phyloP scores from a whole-genome alignment of 1,140 invertebrate species.

The Cydia strobilella region DNA sequence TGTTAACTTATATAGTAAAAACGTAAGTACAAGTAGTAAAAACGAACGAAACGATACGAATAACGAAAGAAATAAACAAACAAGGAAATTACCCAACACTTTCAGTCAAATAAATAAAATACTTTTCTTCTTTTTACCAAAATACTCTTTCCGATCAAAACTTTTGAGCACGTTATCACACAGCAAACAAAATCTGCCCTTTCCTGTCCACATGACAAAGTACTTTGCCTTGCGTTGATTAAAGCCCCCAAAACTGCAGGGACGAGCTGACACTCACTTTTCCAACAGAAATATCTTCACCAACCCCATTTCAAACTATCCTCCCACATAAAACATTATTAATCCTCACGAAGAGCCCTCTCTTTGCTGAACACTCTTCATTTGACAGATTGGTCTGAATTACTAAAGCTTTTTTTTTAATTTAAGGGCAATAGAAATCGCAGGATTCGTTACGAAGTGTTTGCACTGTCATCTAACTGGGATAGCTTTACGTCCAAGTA shows the following conservation, averaged over 20 bases:
- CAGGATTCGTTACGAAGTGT: constrained; percentile 56
- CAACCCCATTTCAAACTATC: constrained; percentile 47
- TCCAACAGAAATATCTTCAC: constrained; percentile 25
- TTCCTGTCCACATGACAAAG: constrained; percentile 13
- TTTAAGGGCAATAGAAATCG: constrained; percentile 67
- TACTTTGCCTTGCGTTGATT: constrained; percentile 10
- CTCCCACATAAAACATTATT: constrained; percentile 58
- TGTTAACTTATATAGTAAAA: too few species aligned
- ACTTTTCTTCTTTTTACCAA: too few species aligned
- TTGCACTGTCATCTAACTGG: constrained; percentile 57
- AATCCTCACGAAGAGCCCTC: constrained; percentile 57
- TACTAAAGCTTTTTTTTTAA: constrained; percentile 73
- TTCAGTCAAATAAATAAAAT: too few species aligned
- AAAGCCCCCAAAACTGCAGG: constrained; percentile 1
- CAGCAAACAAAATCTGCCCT: constrained; percentile 4
- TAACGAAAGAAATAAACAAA: too few species aligned
- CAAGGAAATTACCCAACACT: too few species aligned
- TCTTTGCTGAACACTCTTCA: constrained; percentile 76
- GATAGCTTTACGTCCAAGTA: constrained; percentile 58
- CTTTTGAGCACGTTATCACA: neutral
- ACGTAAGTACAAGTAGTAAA: too few species aligned
- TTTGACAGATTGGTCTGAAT: constrained; percentile 77
- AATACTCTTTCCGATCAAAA: neutral
- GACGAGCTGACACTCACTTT: constrained; percentile 33
- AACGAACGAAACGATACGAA: too few species aligned